Conservation (phyloP, 2,797 vertebrate species). For the Erpetoichthys calabaricus region DNA sequence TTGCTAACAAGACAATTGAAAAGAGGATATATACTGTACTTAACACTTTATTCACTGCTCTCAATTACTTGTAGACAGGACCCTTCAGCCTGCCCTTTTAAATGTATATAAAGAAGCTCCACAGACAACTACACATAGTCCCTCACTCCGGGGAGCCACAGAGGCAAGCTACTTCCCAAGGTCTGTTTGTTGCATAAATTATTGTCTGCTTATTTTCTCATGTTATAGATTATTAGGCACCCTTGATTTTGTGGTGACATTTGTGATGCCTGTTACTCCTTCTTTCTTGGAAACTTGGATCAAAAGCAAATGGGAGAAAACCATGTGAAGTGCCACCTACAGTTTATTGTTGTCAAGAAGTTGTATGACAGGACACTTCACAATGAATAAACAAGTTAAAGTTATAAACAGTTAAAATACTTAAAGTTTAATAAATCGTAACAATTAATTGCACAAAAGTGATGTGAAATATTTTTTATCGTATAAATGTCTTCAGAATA, state of each 20-base stretch:
- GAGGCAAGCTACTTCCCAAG: slow-evolving; percentile 33
- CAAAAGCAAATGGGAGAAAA: slow-evolving; percentile 20
- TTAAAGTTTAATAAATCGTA: slow-evolving; percentile 6
- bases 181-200: slow-evolving; percentile 40
- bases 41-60: slow-evolving; percentile 26
- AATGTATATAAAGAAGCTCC: slow-evolving; percentile 24
- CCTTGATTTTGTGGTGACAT: slow-evolving; percentile 20
- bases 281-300: slow-evolving; percentile 22
- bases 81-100: slow-evolving; percentile 26
- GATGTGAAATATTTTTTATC: no score
- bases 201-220: slow-evolving; percentile 29
- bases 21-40: slow-evolving; percentile 23
- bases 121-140: slow-evolving; percentile 34
- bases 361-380: neutral
- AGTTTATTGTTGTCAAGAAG: slow-evolving; percentile 21
- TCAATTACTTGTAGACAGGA: slow-evolving; percentile 20
- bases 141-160: slow-evolving; percentile 34
- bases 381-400: slow-evolving; percentile 9
- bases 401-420: slow-evolving; percentile 8
- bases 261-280: slow-evolving; percentile 28
- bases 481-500: no score
- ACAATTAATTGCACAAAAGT: neutral
- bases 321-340: slow-evolving; percentile 16
- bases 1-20: neutral
- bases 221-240: slow-evolving; percentile 27